Percentiles rank a stretch among this genome's conserved stretches.
These are phyloP conservation scores for Zaprionus inermis DNA, from an alignment of 1,140 invertebrate genomes.

Conservation along the genomic window DNA sequence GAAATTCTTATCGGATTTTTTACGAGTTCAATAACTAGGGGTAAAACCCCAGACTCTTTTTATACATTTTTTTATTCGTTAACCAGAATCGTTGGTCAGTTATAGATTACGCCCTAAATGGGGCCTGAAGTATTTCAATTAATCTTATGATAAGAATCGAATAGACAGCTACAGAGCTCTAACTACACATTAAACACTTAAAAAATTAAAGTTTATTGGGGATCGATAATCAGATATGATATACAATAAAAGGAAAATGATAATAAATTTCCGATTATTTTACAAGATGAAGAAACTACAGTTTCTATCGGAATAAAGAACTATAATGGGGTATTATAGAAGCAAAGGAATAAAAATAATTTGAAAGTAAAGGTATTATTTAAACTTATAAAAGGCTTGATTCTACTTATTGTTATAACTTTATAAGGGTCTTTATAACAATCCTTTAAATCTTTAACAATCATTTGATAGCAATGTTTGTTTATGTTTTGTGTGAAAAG, in stretches of 20 bases:
- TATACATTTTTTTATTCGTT: not conserved
- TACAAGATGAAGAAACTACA: not conserved
- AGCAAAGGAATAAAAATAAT: no score
- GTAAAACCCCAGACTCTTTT: not conserved
- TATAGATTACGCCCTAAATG: slow-evolving; percentile 9
- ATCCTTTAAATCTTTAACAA: not conserved
- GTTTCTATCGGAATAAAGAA: not conserved
- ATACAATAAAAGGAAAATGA: not conserved
- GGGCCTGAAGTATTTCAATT: slow-evolving; percentile 23
- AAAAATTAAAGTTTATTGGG: not conserved
- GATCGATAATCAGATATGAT: not conserved
- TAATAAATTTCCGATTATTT: not conserved
- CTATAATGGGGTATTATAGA: not conserved
- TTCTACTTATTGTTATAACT: no score
- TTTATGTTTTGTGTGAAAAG: not conserved
- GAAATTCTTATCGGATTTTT: slow-evolving; percentile 19
- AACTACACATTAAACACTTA: slow-evolving; percentile 23
- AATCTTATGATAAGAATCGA: slow-evolving; percentile 26
- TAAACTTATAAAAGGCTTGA: no score
- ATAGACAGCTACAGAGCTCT: slow-evolving; percentile 24
- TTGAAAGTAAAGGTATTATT: no score
- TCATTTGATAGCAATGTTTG: slow-evolving; percentile 5
- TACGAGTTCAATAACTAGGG: slow-evolving; percentile 6
- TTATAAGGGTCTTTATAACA: not conserved
- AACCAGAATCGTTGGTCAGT: slow-evolving; percentile 7